Evolutionary conservation across 1,140 invertebrate genomes (phyloP), one percentile per base, ranked within the genome.

Genomic region (Ips typographus): DNA sequence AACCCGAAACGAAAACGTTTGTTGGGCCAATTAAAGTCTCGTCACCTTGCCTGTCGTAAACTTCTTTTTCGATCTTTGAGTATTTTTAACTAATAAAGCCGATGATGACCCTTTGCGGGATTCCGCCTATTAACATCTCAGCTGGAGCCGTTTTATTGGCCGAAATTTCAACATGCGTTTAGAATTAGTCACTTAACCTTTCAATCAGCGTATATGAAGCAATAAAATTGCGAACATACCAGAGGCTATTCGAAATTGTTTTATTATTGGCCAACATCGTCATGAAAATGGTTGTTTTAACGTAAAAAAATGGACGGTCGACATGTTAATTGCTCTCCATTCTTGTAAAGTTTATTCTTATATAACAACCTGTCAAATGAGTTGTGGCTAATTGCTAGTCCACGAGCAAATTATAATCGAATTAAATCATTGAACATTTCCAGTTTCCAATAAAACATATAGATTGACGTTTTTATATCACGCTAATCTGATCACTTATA

Each of bases 341-440:
- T 39, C 43, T 58, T 66, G 64, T 66, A 66, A 66, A 66, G 64
- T 66, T 66, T 66, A 66, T 66, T 57, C 64, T 66, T 66, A 66
- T 66, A 66, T 66, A 66, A 66, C 55, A 55, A 40, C 3, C 40
- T 64, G 51, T 64, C 62, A 42, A 49, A 22, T 64, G 38, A 37
- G 38, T 22, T 22, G 22, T 65, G 40, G 41, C n/a, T 57, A 58
- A 66, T 66, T 66, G 58, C 37, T 22, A 22, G 22, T 22, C 22
- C 22, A 22, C 22, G 22, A 22, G 22, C 22, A 22, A 22, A 22
- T 22, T 22, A 22, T 22, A 22, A 22, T 22, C 22, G 22, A 22
- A 22, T 22, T 22, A 22, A 22, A 22, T 22, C 22, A 22, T 22
- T 22, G 22, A 22, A 22, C 22, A 22, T 22, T 22, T 0, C 22